Evolutionary conservation across 2,888 invertebrate genomes (phyloP), one percentile per base, ranked within the genome.

Genomic region (Cheilosia variabilis): DNA sequence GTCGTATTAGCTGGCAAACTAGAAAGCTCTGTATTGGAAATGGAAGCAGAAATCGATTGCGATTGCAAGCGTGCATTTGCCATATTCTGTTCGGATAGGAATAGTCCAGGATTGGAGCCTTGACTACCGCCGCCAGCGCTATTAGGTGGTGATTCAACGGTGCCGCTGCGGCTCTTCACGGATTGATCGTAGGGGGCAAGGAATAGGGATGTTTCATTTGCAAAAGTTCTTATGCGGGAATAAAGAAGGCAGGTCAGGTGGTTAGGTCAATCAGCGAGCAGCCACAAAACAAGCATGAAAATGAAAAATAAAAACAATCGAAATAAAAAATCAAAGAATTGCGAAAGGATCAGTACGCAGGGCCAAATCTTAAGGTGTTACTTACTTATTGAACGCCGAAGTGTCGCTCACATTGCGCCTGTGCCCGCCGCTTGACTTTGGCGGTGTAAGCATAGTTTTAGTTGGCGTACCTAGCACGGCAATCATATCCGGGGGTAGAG

Each of bases 341-440:
- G 65, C 66, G 34, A 79, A 58, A 78, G 77, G 79, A 71, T 75
- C 66, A 69, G 58, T 82, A 76, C 52, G 77, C 83, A 37, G 75
- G 76, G 71, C 63, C 15, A 63, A 47, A 60, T 63, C 5, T 22
- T 57, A 45, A 88, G 24, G 57, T 47, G 2, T 65, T 82, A 91
- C 94, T 93, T 93, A 96, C 96, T 96, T 96, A 91, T 95, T 96
- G 90, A 96, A 96, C 88, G 96, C 96, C 71, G 96, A 96, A 2
- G 97, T 97, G 90, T 97, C 97, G 90, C 96, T 96, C 92, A 96
- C 96, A 91, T 97, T 96, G 76, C 97, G 93, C 69, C 97, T 93
- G 91, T 97, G 97, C 7, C 95, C 94, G 53, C 82, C 88, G 41
- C 57, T 80, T 13, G 88, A 84, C 87, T 91, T 91, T 9, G 91